Conservation (phyloP, 1,140 invertebrate species). For the Triops cancriformis region DNA sequence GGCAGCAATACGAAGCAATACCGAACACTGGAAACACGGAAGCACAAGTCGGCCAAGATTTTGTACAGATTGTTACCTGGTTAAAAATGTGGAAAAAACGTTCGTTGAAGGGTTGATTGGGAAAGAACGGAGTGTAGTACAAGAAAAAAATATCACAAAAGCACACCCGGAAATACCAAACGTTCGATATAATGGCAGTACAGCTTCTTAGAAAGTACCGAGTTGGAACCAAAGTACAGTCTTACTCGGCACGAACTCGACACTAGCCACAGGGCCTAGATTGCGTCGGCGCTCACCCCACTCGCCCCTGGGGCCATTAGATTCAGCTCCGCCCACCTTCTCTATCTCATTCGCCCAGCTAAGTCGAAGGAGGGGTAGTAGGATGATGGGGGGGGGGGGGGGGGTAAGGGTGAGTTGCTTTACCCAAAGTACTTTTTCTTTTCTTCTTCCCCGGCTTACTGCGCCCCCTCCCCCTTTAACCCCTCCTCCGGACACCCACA, state of each 20-base stretch:
- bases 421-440: background rate
- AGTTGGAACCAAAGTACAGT: background rate
- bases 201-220: constrained; percentile 9
- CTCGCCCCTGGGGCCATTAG: background rate
- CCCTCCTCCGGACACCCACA: background rate
- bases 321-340: background rate
- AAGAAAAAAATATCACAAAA: background rate
- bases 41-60: too few species aligned
- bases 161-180: background rate
- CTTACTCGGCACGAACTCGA: background rate
- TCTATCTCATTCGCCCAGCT: background rate
- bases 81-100: too few species aligned
- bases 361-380: background rate
- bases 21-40: too few species aligned
- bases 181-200: background rate
- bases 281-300: background rate
- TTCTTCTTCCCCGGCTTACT: too few species aligned
- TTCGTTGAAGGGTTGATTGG: too few species aligned
- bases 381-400: too few species aligned
- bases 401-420: too few species aligned
- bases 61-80: too few species aligned
- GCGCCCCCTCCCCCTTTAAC: too few species aligned
- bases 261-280: background rate
- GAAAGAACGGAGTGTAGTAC: too few species aligned
- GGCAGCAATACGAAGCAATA: too few species aligned